Conservation (phyloP, 2,113 vertebrate genomes). For the Vulpes vulpes region DNA sequence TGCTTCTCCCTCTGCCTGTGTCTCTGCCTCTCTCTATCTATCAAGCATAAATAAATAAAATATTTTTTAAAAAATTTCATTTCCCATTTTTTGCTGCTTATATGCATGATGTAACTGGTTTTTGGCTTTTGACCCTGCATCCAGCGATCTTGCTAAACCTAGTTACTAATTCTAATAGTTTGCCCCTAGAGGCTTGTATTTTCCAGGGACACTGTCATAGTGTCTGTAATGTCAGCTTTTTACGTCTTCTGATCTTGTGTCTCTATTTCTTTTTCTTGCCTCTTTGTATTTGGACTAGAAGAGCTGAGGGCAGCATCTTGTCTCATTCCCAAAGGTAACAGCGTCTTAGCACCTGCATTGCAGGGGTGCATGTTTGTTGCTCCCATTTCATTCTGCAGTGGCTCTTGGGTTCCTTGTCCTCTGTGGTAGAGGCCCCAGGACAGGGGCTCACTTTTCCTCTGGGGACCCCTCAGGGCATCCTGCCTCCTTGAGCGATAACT, state of each 20-base stretch:
- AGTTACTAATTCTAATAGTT: background rate
- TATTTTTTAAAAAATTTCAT: background rate
- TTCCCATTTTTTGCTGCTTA: background rate
- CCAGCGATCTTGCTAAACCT: background rate
- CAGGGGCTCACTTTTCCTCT: background rate
- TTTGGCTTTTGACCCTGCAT: background rate
- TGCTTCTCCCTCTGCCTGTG: too few species aligned
- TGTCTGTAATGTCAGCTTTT: background rate
- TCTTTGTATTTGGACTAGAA: background rate
- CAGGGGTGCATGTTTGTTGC: background rate
- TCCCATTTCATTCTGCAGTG: background rate
- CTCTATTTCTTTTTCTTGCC: background rate
- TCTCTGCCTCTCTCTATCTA: too few species aligned
- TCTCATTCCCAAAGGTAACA: background rate
- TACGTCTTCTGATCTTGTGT: background rate
- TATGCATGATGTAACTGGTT: background rate
- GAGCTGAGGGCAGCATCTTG: background rate
- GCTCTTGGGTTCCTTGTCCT: background rate
- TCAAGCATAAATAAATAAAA: too few species aligned
- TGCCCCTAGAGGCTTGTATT: background rate
- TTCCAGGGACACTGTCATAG: background rate
- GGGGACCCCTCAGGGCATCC: background rate
- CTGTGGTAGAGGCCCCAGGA: too few species aligned
- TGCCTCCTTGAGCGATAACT: background rate
- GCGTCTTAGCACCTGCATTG: accelerated